Percentiles rank a stretch among this genome's conserved stretches.
Conservation (phyloP, 1,140 invertebrate genomes). For the Drosophila erecta region DNA sequence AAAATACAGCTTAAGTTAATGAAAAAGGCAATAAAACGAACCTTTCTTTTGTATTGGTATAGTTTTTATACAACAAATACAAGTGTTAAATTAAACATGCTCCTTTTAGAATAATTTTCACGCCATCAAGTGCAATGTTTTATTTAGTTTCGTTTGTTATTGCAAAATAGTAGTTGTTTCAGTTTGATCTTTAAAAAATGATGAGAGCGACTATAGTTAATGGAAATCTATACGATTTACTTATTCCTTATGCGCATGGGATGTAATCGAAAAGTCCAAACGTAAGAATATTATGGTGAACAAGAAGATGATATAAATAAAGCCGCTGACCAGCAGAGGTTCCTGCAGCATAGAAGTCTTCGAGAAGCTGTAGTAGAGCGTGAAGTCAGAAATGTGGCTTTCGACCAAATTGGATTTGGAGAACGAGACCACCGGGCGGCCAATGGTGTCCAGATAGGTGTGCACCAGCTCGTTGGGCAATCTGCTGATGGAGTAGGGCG, state of each 20-base stretch:
- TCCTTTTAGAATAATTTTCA: background rate
- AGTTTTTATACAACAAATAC: too few species aligned
- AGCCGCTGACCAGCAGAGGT: conserved; percentile 94
- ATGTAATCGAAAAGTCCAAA: conserved; percentile 96
- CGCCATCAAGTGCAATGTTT: conserved; percentile 1
- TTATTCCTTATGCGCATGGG: conserved; percentile 85
- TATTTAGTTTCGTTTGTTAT: conserved; percentile 14
- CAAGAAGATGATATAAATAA: conserved; percentile 96
- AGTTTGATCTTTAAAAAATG: background rate
- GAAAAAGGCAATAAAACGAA: too few species aligned
- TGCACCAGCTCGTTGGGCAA: conserved; percentile 92
- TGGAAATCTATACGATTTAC: background rate
- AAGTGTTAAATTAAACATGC: too few species aligned
- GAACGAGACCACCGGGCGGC: conserved; percentile 94
- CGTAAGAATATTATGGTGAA: conserved; percentile 97
- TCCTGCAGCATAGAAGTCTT: conserved; percentile 94
- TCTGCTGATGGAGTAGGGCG: conserved; percentile 93
- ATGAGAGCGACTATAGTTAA: conserved; percentile 21
- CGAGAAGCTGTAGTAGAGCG: conserved; percentile 95
- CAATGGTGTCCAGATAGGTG: conserved; percentile 98
- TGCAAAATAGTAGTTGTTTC: conserved; percentile 28
- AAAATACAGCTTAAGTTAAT: too few species aligned
- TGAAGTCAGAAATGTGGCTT: conserved; percentile 97
- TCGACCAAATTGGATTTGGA: conserved; percentile 96
- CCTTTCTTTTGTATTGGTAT: too few species aligned